Percentiles rank a stretch among this genome's conserved stretches.
Evolutionary conservation across 2,113 vertebrate species (phyloP).

Genomic region (Mus spicilegus): DNA sequence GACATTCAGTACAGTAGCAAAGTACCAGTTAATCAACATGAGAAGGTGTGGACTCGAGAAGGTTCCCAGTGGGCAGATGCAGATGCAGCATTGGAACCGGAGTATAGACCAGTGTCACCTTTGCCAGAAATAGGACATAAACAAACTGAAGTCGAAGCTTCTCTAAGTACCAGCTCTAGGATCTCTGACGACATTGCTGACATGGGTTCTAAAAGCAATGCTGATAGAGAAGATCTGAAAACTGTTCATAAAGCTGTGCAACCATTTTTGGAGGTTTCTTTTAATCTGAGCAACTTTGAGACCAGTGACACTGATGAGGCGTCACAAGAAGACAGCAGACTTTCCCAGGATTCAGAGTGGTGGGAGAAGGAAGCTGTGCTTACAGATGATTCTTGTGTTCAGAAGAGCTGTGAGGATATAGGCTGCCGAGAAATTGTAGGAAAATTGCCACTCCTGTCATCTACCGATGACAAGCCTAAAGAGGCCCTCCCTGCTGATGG

Average conservation of each 20-base stretch:
- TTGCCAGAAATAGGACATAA: background rate
- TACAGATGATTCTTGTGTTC: background rate
- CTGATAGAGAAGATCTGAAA: slow-evolving; percentile 17
- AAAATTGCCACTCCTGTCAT: background rate
- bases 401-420: background rate
- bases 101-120: background rate
- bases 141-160: background rate
- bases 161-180: background rate
- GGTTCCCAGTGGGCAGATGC: background rate
- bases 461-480: background rate
- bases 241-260: background rate
- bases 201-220: background rate
- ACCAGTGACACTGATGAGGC: slow-evolving; percentile 80
- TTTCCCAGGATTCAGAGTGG: slow-evolving; percentile 17
- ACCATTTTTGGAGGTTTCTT: slow-evolving; percentile 83
- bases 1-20: background rate
- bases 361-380: background rate
- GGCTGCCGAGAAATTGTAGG: background rate
- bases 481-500: background rate
- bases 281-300: slow-evolving; percentile 86
- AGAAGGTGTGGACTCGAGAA: slow-evolving; percentile 23
- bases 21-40: slow-evolving; percentile 10
- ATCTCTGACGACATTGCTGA: background rate
- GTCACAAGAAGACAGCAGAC: background rate
- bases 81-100: background rate